Evolutionary conservation across 2,113 vertebrate genomes (phyloP).

Genomic region (Struthio camelus): DNA sequence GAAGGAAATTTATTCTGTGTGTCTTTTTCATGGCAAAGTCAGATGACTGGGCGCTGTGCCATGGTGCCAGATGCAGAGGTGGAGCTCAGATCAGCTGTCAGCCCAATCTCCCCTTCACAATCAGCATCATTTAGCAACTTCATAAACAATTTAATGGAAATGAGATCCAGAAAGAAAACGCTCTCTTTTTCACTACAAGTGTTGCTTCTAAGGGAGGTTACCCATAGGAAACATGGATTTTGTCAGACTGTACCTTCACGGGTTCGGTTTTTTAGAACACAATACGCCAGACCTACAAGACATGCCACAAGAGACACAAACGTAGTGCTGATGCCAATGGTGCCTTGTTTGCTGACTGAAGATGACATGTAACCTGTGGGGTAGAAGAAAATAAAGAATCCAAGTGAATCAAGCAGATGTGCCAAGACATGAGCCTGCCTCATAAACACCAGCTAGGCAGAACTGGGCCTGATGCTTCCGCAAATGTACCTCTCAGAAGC

Average conservation of each 20-base stretch:
- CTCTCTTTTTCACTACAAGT: not conserved
- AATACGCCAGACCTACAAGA: not conserved
- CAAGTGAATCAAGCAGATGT: not conserved
- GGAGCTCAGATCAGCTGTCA: not conserved
- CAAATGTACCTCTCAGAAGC: not conserved
- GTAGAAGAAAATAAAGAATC: not conserved
- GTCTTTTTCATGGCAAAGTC: not conserved
- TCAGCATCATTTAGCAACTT: not conserved
- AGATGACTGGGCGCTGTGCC: fast-evolving
- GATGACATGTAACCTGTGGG: not conserved
- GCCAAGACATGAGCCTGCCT: not conserved
- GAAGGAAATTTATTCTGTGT: not conserved
- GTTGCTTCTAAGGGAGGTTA: not conserved
- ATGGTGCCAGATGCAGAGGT: not conserved
- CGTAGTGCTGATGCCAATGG: fast-evolving
- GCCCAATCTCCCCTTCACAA: not conserved
- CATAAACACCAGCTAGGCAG: not conserved
- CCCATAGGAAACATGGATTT: not conserved
- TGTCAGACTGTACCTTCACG: not conserved
- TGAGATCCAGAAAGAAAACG: not conserved
- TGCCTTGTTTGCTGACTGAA: fast-evolving
- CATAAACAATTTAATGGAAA: not conserved
- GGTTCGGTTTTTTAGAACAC: fast-evolving
- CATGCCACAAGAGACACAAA: fast-evolving
- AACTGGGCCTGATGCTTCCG: not conserved